Conservation (phyloP, 1,140 invertebrate species). For the Calliphora vicina region DNA sequence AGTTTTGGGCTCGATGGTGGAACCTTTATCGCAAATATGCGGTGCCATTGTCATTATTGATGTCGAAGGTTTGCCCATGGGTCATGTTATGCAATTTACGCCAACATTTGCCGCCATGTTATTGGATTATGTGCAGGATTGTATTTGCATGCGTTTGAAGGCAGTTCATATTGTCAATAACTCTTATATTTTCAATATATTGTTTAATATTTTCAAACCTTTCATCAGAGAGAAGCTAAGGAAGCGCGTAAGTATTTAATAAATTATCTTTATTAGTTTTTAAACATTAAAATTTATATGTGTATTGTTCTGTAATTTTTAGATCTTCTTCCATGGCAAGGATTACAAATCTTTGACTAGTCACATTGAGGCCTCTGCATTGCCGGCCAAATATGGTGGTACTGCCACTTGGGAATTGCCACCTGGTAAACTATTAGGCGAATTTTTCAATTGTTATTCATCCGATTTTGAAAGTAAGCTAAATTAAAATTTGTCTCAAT, state of each 20-base stretch:
- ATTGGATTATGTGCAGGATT: slow-evolving; percentile 73
- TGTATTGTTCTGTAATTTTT: neutral
- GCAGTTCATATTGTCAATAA: slow-evolving; percentile 81
- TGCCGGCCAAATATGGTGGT: slow-evolving; percentile 77
- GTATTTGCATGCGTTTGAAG: slow-evolving; percentile 69
- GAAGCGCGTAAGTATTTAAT: slow-evolving; percentile 65
- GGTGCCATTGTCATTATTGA: slow-evolving; percentile 74
- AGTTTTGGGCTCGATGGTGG: slow-evolving; percentile 69
- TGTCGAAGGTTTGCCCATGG: slow-evolving; percentile 71
- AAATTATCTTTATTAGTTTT: neutral
- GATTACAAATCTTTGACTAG: slow-evolving; percentile 72
- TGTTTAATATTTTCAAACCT: slow-evolving; percentile 79
- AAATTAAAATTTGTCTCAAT: neutral
- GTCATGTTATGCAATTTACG: slow-evolving; percentile 75
- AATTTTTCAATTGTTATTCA: slow-evolving; percentile 67
- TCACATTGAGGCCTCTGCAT: slow-evolving; percentile 69
- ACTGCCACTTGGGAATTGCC: slow-evolving; percentile 66
- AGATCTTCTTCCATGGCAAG: slow-evolving; percentile 79
- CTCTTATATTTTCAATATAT: slow-evolving; percentile 78
- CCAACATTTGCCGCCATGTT: slow-evolving; percentile 73
- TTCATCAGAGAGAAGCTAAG: slow-evolving; percentile 74
- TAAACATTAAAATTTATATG: neutral
- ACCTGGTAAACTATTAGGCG: slow-evolving; percentile 64
- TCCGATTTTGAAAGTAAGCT: slow-evolving; percentile 67
- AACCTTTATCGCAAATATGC: slow-evolving; percentile 71